These are phyloP conservation scores for Antheraea mylitta DNA, from an alignment of 1,140 invertebrate species.

Conservation along the genomic window DNA sequence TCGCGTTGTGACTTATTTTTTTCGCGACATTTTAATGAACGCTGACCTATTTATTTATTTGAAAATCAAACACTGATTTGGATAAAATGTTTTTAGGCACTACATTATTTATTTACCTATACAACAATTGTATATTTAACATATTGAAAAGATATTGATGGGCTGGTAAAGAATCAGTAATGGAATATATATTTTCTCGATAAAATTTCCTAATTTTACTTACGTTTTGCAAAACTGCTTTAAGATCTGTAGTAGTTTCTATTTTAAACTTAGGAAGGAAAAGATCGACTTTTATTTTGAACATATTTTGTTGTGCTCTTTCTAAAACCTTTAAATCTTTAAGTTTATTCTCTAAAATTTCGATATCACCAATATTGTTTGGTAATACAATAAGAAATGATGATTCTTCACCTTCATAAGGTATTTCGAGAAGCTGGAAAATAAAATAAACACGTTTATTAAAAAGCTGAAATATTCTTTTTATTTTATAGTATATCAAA, in stretches of 20 bases:
- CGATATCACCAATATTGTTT: slow-evolving; percentile 50
- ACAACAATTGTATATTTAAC: too few relatives aligned
- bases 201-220: slow-evolving; percentile 14
- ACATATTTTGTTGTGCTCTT: slow-evolving; percentile 33
- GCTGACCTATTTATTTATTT: too few relatives aligned
- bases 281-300: slow-evolving; percentile 40
- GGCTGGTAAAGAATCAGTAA: too few relatives aligned
- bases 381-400: slow-evolving; percentile 28
- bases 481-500: background rate
- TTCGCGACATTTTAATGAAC: too few relatives aligned
- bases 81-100: too few relatives aligned
- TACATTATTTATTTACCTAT: too few relatives aligned
- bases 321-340: slow-evolving; percentile 38
- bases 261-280: slow-evolving; percentile 63
- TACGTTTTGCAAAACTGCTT: slow-evolving; percentile 50
- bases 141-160: too few relatives aligned
- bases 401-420: slow-evolving; percentile 45
- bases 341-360: slow-evolving; percentile 44
- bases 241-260: slow-evolving; percentile 58
- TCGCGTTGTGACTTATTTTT: too few relatives aligned
- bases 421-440: slow-evolving; percentile 28
- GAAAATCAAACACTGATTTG: too few relatives aligned
- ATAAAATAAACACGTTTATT: slow-evolving; percentile 39
- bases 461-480: background rate
- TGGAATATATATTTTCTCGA: too few relatives aligned